A percentile compares a stretch with the other conserved stretches of the same genome.
Conservation (phyloP, 2,797 vertebrate genomes). For the Margarornis squamiger region DNA sequence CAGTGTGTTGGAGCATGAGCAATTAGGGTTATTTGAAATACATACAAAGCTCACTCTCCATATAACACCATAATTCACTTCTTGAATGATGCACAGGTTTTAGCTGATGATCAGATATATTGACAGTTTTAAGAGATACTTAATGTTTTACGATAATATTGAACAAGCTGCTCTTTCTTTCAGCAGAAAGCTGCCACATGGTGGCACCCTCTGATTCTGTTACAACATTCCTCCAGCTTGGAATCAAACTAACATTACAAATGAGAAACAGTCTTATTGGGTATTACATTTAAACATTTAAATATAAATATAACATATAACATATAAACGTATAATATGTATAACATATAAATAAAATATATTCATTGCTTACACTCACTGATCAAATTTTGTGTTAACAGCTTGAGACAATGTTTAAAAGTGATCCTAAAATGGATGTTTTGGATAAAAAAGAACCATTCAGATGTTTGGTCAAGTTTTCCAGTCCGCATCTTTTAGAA, state of each 20-base stretch:
- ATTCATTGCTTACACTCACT: neutral
- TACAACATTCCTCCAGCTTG: neutral
- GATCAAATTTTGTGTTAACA: conserved; percentile 65
- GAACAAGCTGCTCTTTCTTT: neutral
- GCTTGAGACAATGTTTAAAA: conserved; percentile 90
- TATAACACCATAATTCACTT: neutral
- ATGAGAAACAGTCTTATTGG: neutral
- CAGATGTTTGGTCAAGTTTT: conserved; percentile 88
- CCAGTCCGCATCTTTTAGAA: conserved; percentile 89
- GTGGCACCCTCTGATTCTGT: conserved; percentile 43
- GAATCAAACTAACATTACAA: neutral
- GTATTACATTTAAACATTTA: neutral
- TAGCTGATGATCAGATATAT: neutral
- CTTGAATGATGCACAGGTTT: neutral
- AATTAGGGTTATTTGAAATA: neutral
- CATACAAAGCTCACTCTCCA: neutral
- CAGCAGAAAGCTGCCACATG: neutral
- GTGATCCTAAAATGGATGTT: conserved; percentile 67
- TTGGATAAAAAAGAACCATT: conserved; percentile 82
- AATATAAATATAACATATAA: neutral
- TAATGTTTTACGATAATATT: neutral
- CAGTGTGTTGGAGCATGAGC: neutral
- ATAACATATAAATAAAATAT: neutral
- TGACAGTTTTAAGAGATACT: neutral
- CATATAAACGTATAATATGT: no score